Conservation (phyloP, 2,113 vertebrate species). For the Acanthochromis polyacanthus region DNA sequence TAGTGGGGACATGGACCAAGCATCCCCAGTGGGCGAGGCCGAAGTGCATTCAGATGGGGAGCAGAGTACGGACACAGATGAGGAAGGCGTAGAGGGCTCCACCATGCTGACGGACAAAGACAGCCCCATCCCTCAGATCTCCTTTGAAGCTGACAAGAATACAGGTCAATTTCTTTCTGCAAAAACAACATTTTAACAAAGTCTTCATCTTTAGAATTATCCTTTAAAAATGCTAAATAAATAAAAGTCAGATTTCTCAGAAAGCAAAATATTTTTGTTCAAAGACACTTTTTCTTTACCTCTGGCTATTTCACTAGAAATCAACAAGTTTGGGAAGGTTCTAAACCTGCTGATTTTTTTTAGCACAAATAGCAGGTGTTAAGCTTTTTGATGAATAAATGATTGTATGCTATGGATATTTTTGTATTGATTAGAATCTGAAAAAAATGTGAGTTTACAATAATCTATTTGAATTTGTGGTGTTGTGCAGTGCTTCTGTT, state of each 20-base stretch:
- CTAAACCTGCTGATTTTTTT: neutral
- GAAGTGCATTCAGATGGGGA: conserved; percentile 97
- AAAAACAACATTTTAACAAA: neutral
- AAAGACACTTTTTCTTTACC: neutral
- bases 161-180: conserved; percentile 73
- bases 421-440: neutral
- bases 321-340: too few relatives aligned
- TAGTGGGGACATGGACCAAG: conserved; percentile 89
- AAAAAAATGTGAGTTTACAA: too few relatives aligned
- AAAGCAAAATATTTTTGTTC: neutral
- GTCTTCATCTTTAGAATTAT: neutral
- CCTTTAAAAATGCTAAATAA: neutral
- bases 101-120: conserved; percentile 86
- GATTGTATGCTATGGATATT: neutral
- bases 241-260: neutral
- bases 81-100: conserved; percentile 90
- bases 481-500: too few relatives aligned
- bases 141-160: conserved; percentile 84
- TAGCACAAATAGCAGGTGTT: neutral
- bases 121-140: conserved; percentile 88
- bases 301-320: neutral
- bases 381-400: neutral
- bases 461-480: too few relatives aligned
- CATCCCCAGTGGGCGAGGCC: conserved; percentile 91
- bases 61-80: conserved; percentile 98